A percentile compares a stretch with the other conserved stretches of the same genome.
Conservation (phyloP, 2,113 vertebrate species). For the Periophthalmodon schlosseri region DNA sequence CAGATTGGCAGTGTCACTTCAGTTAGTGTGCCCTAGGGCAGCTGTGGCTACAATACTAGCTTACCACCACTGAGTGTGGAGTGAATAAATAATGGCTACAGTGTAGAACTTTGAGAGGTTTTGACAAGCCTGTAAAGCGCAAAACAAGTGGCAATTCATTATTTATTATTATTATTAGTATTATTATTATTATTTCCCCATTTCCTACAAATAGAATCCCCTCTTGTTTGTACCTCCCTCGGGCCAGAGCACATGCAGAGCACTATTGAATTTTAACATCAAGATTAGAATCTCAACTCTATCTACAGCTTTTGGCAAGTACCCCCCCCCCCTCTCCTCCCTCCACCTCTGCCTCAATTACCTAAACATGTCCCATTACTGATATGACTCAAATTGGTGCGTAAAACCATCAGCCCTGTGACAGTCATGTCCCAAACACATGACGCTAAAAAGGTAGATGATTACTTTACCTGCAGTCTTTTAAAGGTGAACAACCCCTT, state of each 20-base stretch:
- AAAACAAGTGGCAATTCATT: too few species aligned
- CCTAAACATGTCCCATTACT: conserved; percentile 16
- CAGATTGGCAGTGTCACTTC: too few species aligned
- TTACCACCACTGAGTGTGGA: too few species aligned
- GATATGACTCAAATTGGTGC: conserved; percentile 20
- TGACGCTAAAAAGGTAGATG: conserved; percentile 9
- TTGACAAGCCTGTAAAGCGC: too few species aligned
- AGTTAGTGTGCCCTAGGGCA: too few species aligned
- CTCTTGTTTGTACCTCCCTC: background rate
- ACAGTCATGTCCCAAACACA: conserved; percentile 21
- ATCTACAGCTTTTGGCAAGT: background rate
- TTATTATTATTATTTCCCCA: background rate
- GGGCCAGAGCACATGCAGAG: background rate
- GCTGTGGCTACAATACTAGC: too few species aligned
- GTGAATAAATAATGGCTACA: too few species aligned
- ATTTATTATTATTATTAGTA: too few species aligned
- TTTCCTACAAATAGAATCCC: background rate
- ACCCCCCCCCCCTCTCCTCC: background rate
- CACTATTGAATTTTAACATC: background rate
- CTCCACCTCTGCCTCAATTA: conserved; percentile 15
- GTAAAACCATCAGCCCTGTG: conserved; percentile 24
- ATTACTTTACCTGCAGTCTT: conserved; percentile 26
- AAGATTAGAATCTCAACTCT: background rate
- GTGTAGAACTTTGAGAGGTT: too few species aligned
- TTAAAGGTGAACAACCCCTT: conserved; percentile 27